Conservation (phyloP, 1,140 invertebrate species). For the Coptotermes formosanus region DNA sequence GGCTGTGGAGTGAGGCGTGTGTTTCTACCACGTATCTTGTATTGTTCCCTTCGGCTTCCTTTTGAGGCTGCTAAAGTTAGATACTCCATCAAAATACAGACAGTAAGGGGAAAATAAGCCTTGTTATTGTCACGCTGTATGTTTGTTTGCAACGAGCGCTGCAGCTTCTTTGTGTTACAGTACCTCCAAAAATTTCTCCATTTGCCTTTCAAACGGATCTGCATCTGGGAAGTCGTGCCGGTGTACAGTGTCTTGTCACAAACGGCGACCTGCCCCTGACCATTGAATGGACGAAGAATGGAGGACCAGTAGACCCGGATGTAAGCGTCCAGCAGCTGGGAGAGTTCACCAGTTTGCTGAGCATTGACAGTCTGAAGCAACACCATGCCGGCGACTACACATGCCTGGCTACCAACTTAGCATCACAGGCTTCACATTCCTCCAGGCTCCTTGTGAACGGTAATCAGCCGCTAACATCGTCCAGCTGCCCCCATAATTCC, state of each 20-base stretch:
- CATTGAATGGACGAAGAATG: slow-evolving; percentile 61
- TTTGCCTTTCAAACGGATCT: slow-evolving; percentile 61
- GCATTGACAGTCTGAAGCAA: slow-evolving; percentile 49
- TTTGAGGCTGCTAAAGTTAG: too few relatives aligned
- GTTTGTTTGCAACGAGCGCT: background rate
- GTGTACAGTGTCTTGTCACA: slow-evolving; percentile 63
- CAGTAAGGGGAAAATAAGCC: too few relatives aligned
- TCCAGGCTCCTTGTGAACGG: slow-evolving; percentile 65
- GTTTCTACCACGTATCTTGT: too few relatives aligned
- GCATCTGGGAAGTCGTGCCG: slow-evolving; percentile 64
- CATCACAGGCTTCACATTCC: slow-evolving; percentile 44
- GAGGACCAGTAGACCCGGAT: slow-evolving; percentile 23
- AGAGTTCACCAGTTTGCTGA: slow-evolving; percentile 64
- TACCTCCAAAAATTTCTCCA: slow-evolving; percentile 69
- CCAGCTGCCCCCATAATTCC: slow-evolving; percentile 16
- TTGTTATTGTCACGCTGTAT: background rate
- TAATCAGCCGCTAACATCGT: slow-evolving; percentile 46
- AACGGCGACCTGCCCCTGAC: slow-evolving; percentile 74
- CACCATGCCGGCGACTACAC: slow-evolving; percentile 49
- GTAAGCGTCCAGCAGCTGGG: slow-evolving; percentile 35
- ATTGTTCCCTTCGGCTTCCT: too few relatives aligned
- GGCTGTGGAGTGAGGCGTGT: too few relatives aligned
- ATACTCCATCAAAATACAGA: too few relatives aligned
- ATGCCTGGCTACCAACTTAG: slow-evolving; percentile 46
- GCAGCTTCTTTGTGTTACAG: slow-evolving; percentile 45